Conservation (phyloP, 1,140 invertebrate genomes). For the Euwallacea fornicatus region DNA sequence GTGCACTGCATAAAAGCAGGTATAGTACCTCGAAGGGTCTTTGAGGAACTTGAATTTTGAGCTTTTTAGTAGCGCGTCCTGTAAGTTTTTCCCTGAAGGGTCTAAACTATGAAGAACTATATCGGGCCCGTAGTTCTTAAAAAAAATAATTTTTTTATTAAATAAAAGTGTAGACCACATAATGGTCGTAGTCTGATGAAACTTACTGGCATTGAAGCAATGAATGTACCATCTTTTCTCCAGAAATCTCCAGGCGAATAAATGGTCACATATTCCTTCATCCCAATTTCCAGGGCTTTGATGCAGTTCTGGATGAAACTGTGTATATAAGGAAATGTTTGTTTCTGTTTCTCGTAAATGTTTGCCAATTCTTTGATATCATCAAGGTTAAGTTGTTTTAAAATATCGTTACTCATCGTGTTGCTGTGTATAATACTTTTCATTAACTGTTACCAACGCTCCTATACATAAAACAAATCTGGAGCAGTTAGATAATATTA, state of each 20-base stretch:
- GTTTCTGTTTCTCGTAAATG: conserved; percentile 5
- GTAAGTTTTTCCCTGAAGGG: conserved; percentile 11
- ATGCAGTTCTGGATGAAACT: conserved; percentile 14
- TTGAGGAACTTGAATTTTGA: conserved; percentile 7
- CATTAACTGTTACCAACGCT: no score
- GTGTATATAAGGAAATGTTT: conserved; percentile 13
- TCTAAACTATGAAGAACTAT: conserved; percentile 21
- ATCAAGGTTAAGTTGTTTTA: neutral
- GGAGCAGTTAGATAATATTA: no score
- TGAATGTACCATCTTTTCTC: conserved; percentile 22
- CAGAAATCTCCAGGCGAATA: conserved; percentile 13
- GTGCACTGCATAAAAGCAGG: conserved; percentile 6
- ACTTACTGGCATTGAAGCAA: conserved; percentile 19
- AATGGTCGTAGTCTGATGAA: neutral
- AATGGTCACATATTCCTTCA: neutral
- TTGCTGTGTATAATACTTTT: no score
- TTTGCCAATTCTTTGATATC: conserved; percentile 13
- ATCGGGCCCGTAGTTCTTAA: conserved; percentile 10
- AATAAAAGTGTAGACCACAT: no score
- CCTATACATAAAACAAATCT: no score
- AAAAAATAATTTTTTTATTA: neutral
- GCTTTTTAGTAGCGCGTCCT: neutral
- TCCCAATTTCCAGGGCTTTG: neutral
- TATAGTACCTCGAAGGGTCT: conserved; percentile 4
- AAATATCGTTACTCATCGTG: neutral